Percentiles rank a stretch among this genome's conserved stretches.
Evolutionary conservation across 2,888 invertebrate genomes (phyloP).

Genomic region (Iphiclides podalirius): DNA sequence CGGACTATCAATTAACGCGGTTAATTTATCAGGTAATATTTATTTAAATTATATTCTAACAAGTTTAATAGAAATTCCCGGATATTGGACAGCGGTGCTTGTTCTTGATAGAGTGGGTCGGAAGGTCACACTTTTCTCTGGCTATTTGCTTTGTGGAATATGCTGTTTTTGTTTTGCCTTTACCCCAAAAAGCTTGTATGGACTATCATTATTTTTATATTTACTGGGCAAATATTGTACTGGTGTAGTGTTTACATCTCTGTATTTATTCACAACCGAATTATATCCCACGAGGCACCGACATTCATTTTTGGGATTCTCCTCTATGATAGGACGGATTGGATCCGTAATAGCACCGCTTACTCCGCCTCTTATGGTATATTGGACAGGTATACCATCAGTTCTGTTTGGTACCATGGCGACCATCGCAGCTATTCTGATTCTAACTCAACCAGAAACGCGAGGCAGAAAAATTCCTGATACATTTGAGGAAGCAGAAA

Average conservation of each 20-base stretch:
- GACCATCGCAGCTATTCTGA: constrained; percentile 52
- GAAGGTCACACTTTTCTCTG: constrained; percentile 52
- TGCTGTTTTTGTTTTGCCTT: constrained; percentile 78
- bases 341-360: constrained; percentile 86
- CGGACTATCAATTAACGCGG: constrained; percentile 88
- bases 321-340: constrained; percentile 85
- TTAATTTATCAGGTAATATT: constrained; percentile 85
- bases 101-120: constrained; percentile 83
- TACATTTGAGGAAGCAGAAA: constrained; percentile 70
- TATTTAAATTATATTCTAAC: constrained; percentile 87
- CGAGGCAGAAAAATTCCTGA: constrained; percentile 61
- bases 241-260: constrained; percentile 82
- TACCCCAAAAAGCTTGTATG: constrained; percentile 54
- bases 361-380: constrained; percentile 81
- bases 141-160: constrained; percentile 65
- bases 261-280: constrained; percentile 86
- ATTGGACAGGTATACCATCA: constrained; percentile 67
- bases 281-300: constrained; percentile 85
- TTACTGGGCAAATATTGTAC: constrained; percentile 83
- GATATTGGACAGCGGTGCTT: constrained; percentile 82
- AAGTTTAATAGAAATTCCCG: constrained; percentile 85
- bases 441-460: constrained; percentile 68
- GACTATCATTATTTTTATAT: constrained; percentile 63
- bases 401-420: constrained; percentile 63
- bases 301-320: constrained; percentile 83